Evolutionary conservation across 1,140 invertebrate genomes (phyloP), one percentile per base, ranked within the genome.

Genomic region (Cylas formicarius): DNA sequence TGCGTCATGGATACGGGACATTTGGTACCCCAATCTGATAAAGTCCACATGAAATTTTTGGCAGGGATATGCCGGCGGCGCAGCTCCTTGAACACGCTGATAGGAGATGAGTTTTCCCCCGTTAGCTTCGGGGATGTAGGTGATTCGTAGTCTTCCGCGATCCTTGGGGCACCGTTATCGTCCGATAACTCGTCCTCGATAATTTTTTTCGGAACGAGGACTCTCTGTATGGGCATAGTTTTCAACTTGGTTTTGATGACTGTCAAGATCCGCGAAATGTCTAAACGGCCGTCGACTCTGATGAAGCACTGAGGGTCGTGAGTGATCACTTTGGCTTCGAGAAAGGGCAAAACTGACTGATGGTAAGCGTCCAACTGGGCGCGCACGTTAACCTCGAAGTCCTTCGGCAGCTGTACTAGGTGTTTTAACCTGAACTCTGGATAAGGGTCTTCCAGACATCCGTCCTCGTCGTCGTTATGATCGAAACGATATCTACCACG

Each of bases 1-100:
- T 69, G 62, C 26, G 66, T 66, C 32, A 78, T 59, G 50, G 76
- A 68, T 2, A 79, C 75, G 2, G 77, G 77, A 52, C 77, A 80
- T 55, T 67, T 65, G 24, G 67, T 69, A 23, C 66, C 68, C 75
- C 75, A 78, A 11, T 66, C 55, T 7, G 75, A 77, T 32, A 67
- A 55, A 44, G 43, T 52, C 67, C 65, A 70, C 28, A 57, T 58
- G 42, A 62, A 72, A 28, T 38, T 40, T 0, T 51, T 41, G 9
- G 54, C 58, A 4, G 64, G 44, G 2, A 53, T 53, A 34, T 55
- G 31, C 9, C 29, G 43, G 10, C 36, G 55, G 6, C 37, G 34
- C 9, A 70, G 46, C 24, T 56, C 38, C 22, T 57, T 43, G 31
- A 66, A 69, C 23, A 38, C 46, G 44, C 68, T 61, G 17, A 67